A percentile compares a stretch with the other conserved stretches of the same genome.
Evolutionary conservation across 1,140 invertebrate genomes (phyloP).

Genomic region (Saxidomus purpurata): DNA sequence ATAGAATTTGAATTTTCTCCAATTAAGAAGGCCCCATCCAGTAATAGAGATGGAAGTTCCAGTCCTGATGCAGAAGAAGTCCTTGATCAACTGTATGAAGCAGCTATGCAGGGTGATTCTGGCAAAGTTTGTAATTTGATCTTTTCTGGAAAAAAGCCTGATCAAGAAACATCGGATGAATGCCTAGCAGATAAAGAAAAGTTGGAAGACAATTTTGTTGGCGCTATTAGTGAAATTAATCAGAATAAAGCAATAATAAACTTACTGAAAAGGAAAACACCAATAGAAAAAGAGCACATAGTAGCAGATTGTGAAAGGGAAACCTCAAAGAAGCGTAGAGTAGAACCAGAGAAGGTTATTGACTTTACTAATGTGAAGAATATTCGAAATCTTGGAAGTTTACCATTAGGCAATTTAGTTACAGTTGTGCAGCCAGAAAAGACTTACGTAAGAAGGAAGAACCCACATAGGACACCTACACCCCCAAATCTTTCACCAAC

Average conservation of each 20-base stretch:
- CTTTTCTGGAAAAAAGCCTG: background rate
- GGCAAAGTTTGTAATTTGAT: slow-evolving; percentile 21
- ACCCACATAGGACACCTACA: slow-evolving; percentile 1
- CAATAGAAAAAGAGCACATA: background rate
- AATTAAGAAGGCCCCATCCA: background rate
- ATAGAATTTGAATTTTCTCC: slow-evolving; percentile 56
- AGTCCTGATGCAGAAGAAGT: slow-evolving; percentile 40
- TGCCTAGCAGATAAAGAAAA: background rate
- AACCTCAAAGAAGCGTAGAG: background rate
- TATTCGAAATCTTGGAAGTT: background rate
- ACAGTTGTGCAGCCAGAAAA: background rate
- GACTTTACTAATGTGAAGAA: slow-evolving; percentile 40
- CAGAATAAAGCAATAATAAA: slow-evolving; percentile 37
- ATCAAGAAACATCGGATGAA: background rate
- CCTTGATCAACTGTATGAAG: slow-evolving; percentile 46
- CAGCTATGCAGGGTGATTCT: slow-evolving; percentile 23
- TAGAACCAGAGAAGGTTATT: background rate
- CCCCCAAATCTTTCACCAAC: background rate
- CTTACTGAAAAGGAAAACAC: slow-evolving; percentile 23
- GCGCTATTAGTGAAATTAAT: background rate
- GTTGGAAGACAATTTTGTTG: background rate
- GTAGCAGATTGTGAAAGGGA: background rate
- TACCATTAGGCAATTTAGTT: background rate
- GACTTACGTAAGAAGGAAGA: background rate
- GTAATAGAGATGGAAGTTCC: slow-evolving; percentile 13